Evolutionary conservation across 2,797 vertebrate species (phyloP).

Genomic region (Sebastes matsubarae): DNA sequence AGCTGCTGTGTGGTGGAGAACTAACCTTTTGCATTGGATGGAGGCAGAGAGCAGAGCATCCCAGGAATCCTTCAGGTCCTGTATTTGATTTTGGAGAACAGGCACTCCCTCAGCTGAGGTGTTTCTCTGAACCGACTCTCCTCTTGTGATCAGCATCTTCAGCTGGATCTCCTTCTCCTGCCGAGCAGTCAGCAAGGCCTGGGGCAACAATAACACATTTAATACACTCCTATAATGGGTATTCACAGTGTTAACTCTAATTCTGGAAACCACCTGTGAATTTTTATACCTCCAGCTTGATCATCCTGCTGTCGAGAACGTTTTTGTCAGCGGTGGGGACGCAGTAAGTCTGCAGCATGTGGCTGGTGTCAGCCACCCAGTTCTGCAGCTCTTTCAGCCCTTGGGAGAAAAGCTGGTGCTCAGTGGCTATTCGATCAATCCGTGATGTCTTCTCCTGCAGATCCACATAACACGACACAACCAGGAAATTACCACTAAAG

Average conservation of each 20-base stretch:
- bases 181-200: slow-evolving; percentile 87
- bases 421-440: slow-evolving; percentile 90
- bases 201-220: slow-evolving; percentile 19
- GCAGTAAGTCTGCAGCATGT: slow-evolving; percentile 92
- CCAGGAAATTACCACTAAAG: neutral
- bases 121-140: slow-evolving; percentile 94
- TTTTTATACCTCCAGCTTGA: slow-evolving; percentile 92
- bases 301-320: slow-evolving; percentile 92
- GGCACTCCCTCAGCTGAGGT: slow-evolving; percentile 91
- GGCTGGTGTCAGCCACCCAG: slow-evolving; percentile 91
- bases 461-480: neutral
- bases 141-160: slow-evolving; percentile 93
- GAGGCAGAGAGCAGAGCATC: slow-evolving; percentile 89
- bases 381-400: slow-evolving; percentile 92
- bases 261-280: neutral
- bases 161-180: slow-evolving; percentile 98
- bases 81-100: slow-evolving; percentile 88
- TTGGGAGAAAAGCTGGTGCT: slow-evolving; percentile 93
- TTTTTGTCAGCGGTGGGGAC: slow-evolving; percentile 92
- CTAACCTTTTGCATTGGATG: slow-evolving; percentile 96
- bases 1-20: neutral
- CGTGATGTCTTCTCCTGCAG: slow-evolving; percentile 93
- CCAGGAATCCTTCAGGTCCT: slow-evolving; percentile 93
- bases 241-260: neutral
- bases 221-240: neutral